phyloP scores from a whole-genome alignment of 2,113 vertebrate species.

The Beaufortia kweichowensis region DNA sequence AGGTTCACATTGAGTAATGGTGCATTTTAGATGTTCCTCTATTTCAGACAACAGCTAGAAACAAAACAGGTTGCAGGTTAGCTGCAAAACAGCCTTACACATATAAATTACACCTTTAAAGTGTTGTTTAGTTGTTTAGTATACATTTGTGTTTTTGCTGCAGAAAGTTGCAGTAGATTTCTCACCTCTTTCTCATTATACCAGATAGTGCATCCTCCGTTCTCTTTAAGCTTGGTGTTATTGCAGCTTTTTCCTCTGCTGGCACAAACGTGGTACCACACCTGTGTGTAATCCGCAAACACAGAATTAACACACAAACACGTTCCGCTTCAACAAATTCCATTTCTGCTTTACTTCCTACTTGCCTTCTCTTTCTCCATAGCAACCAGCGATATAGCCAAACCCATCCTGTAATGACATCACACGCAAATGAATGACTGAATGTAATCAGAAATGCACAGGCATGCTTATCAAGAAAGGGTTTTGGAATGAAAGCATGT shows the following conservation, averaged over 20 bases:
- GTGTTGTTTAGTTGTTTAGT: no score
- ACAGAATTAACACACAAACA: slow-evolving; percentile 12
- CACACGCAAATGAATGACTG: background rate
- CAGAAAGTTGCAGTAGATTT: background rate
- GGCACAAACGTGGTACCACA: slow-evolving; percentile 95
- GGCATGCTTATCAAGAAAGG: background rate
- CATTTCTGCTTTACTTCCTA: background rate
- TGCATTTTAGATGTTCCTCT: slow-evolving; percentile 96
- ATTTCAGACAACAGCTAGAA: slow-evolving; percentile 88
- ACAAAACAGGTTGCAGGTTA: no score
- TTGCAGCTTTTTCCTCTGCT: slow-evolving; percentile 92
- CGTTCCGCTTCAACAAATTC: background rate
- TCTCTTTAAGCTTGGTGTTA: slow-evolving; percentile 92
- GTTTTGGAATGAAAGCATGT: background rate
- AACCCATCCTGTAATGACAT: slow-evolving; percentile 84
- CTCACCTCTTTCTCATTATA: slow-evolving; percentile 93
- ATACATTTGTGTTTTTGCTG: no score
- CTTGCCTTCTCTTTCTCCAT: slow-evolving; percentile 97
- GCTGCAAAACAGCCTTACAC: no score
- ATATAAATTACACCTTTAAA: no score
- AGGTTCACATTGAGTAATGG: slow-evolving; percentile 92
- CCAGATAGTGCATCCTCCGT: slow-evolving; percentile 98
- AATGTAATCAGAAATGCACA: background rate
- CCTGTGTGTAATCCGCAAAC: slow-evolving; percentile 70
- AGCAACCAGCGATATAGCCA: slow-evolving; percentile 95